These are phyloP conservation scores for Eptesicus fuscus DNA, from an alignment of 2,113 vertebrate genomes.

Conservation along the genomic window DNA sequence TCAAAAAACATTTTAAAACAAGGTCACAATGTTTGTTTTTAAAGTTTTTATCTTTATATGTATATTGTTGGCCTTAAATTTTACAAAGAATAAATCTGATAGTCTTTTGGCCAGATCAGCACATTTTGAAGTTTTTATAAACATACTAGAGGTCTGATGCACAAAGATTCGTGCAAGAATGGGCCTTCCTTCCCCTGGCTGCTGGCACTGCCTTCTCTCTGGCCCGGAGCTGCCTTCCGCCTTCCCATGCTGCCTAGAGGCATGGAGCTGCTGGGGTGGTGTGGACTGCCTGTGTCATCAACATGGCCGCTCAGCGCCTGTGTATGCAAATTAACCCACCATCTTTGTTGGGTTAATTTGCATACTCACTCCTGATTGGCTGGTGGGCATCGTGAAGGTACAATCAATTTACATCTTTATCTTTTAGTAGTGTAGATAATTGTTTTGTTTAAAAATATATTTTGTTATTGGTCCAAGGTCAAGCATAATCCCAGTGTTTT, in stretches of 20 bases:
- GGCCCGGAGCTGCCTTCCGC: rapidly evolving
- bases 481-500: neutral
- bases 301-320: no score
- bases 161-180: no score
- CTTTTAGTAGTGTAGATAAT: neutral
- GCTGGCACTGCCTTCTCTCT: no score
- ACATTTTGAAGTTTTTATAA: neutral
- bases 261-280: no score
- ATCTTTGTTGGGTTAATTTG: no score
- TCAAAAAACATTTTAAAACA: neutral
- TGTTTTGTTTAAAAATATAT: neutral
- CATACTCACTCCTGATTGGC: no score
- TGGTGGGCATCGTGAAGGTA: no score
- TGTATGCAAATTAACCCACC: no score
- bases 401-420: no score
- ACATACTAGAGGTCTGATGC: neutral
- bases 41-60: neutral
- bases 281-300: no score
- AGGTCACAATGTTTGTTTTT: neutral
- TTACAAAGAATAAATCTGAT: neutral
- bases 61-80: neutral
- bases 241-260: no score
- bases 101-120: neutral
- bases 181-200: no score
- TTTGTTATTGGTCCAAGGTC: neutral